These are phyloP conservation scores for Falco punctatus DNA, from an alignment of 2,113 vertebrate species.

Conservation along the genomic window DNA sequence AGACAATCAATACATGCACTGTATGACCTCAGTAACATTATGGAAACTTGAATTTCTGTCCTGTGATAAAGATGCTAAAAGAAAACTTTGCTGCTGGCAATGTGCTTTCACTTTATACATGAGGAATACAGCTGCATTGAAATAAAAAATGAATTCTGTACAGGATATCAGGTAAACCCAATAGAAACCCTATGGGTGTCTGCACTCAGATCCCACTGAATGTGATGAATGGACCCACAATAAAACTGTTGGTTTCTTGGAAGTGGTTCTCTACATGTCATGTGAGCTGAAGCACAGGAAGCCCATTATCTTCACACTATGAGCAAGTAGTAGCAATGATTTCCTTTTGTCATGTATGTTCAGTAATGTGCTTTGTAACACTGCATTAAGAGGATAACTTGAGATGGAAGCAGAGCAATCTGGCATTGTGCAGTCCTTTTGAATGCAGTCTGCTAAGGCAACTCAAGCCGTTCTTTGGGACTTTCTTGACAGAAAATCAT, in stretches of 20 bases:
- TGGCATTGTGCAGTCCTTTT: not conserved
- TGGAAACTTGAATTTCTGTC: not conserved
- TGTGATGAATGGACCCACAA: not conserved
- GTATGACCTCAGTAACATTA: not conserved
- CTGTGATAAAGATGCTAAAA: not conserved
- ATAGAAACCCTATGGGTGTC: not conserved
- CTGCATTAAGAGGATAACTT: not conserved
- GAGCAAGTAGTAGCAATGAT: not conserved
- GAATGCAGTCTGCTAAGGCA: not conserved
- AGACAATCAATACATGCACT: not conserved
- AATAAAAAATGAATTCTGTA: not conserved
- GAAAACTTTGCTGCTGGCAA: not conserved
- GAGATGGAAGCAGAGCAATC: not conserved
- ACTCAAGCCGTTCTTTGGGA: not conserved
- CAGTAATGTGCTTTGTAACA: not conserved
- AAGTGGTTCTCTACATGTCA: not conserved
- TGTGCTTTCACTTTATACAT: not conserved
- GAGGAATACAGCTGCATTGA: not conserved
- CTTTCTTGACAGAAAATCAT: constrained; percentile 8
- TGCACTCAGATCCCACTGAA: not conserved
- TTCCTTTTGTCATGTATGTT: not conserved
- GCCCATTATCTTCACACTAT: not conserved
- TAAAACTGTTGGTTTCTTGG: not conserved
- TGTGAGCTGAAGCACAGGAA: not conserved
- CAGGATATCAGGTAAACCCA: not conserved